Base-by-base conservation (phyloP, 2,888 invertebrate genomes). In the Melanophora roralis region DNA sequence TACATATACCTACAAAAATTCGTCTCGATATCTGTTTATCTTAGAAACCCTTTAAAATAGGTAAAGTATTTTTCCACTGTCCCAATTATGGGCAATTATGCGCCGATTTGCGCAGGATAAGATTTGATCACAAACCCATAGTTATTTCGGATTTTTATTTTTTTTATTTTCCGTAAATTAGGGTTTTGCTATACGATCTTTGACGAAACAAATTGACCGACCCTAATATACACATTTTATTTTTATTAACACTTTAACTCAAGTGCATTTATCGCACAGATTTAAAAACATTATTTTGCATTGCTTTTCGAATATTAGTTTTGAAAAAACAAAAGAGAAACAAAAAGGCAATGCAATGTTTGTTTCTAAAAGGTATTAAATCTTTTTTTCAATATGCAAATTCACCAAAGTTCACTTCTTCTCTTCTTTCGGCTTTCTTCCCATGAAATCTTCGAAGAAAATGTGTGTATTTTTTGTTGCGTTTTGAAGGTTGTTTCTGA, bases 401-500 rank as follows among this genome's bases (percentile, higher is more conserved):
- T 23, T 43, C 16, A 40, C 40, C 19, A 53, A 14, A 51, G 19
- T 40, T 14, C 51, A 32, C 21, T 8, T 55, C 36, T 64, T 8
- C 8, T 43, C 6, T 57, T 59, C 27, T 57, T 49, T 19, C 55
- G 34, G 45, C 57, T 71, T 45, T 19, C 55, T 21, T 62, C 65
- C 32, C 53, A 69, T 45, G 76, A 38, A 68, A 64, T 68, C 27
- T 51, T 36, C 47, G 62, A n/a, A n/a, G n/a, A 72, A 62, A 67
- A 69, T 76, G 55, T 64, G 49, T 64, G 40, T 64, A 38, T 75
- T 72, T 69, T 53, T 57, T 6, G 3, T 5, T 65, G 51, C 27
- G 14, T 59, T 80, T 76, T 80, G 76, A 80, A 80, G 80, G 80
- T 80, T 76, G 80, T 76, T 65, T 76, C 62, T 76, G 67, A 75